phyloP scores from a whole-genome alignment of 2,797 vertebrate genomes.

The Mormyrus hasselquistii region DNA sequence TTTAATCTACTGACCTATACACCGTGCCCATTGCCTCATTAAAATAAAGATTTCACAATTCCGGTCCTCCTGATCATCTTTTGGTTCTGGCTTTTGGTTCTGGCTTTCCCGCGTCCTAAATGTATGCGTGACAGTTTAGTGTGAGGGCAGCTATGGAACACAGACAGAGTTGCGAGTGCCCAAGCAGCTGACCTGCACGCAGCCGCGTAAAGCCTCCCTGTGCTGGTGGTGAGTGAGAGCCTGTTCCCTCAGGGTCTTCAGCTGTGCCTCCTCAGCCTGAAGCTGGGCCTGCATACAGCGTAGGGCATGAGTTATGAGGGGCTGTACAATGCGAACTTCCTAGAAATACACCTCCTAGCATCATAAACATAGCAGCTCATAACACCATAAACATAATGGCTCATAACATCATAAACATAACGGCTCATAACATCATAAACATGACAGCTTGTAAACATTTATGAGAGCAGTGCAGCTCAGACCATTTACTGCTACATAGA shows the following conservation, averaged over 20 bases:
- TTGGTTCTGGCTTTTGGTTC: background rate
- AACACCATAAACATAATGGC: background rate
- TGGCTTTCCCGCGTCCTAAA: background rate
- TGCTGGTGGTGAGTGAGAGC: conserved; percentile 38
- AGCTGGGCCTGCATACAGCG: conserved; percentile 34
- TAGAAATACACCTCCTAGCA: background rate
- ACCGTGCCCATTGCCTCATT: background rate
- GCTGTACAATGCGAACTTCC: background rate
- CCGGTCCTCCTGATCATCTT: background rate
- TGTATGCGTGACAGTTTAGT: background rate
- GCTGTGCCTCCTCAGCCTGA: conserved; percentile 44
- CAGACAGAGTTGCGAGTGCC: background rate
- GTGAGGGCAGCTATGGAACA: background rate
- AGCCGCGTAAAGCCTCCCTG: conserved; percentile 39
- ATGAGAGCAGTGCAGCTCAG: background rate
- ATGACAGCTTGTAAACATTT: background rate
- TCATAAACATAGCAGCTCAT: background rate
- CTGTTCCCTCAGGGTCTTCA: conserved; percentile 46
- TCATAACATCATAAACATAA: background rate
- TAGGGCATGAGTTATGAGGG: background rate
- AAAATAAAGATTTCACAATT: background rate
- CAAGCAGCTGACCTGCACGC: conserved; percentile 40
- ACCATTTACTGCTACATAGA: background rate
- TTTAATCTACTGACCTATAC: background rate
- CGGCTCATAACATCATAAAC: background rate